A percentile compares a stretch with the other conserved stretches of the same genome.
Conservation (phyloP, 2,113 vertebrate species). For the Danio rerio region DNA sequence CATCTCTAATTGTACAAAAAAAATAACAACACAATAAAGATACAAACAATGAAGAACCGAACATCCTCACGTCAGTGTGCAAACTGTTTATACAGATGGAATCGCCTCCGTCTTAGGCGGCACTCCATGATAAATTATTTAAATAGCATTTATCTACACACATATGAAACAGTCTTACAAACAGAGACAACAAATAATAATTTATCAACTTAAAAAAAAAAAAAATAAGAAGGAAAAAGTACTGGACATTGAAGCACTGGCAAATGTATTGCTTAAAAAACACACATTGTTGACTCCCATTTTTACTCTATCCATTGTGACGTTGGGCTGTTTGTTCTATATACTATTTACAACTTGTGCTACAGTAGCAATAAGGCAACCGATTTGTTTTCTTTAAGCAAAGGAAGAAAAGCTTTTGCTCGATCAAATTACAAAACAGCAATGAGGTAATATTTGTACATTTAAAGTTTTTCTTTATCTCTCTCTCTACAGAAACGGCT, state of each 20-base stretch:
- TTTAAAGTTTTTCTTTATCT: constrained; percentile 82
- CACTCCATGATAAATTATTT: constrained; percentile 99
- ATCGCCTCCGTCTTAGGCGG: constrained; percentile 84
- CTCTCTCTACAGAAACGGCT: constrained; percentile 76
- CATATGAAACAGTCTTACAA: constrained; percentile 73
- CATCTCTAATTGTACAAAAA: constrained; percentile 84
- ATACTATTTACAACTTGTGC: constrained; percentile 93
- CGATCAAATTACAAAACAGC: constrained; percentile 85
- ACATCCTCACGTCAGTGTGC: constrained; percentile 96
- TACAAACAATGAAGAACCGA: constrained; percentile 75
- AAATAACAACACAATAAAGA: constrained; percentile 81
- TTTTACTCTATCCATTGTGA: constrained; percentile 64
- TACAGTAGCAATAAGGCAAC: constrained; percentile 89
- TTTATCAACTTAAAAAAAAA: constrained; percentile 85
- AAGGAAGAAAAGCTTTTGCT: constrained; percentile 65
- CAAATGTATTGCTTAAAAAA: constrained; percentile 78
- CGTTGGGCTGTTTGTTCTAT: constrained; percentile 58
- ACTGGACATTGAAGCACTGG: constrained; percentile 78
- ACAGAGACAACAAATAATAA: constrained; percentile 82
- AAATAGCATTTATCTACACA: constrained; percentile 97
- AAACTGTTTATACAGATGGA: constrained; percentile 98
- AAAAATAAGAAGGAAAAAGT: constrained; percentile 58
- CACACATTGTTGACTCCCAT: constrained; percentile 73
- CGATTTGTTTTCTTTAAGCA: constrained; percentile 71
- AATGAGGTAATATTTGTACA: constrained; percentile 99